Evolutionary conservation across 2,888 invertebrate genomes (phyloP).

Genomic region (Ennomos fuscantarius): DNA sequence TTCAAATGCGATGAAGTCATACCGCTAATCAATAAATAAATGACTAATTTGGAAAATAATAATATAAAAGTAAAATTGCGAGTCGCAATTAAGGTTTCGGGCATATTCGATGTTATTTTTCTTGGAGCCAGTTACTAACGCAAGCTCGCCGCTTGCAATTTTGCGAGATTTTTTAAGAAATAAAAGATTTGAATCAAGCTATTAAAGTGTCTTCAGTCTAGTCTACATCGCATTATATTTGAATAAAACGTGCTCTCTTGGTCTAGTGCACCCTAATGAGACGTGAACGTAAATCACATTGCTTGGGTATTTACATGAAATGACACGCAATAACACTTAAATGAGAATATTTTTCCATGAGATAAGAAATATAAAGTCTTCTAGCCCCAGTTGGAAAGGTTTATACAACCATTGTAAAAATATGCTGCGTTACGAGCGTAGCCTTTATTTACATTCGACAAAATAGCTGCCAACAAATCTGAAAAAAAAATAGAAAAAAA

Average conservation of each 20-base stretch:
- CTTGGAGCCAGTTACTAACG: too few relatives aligned
- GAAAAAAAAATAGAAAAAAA: too few relatives aligned
- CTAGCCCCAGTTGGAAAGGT: conserved; percentile 1
- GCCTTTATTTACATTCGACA: too few relatives aligned
- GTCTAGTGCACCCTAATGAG: conserved; percentile 39
- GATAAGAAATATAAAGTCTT: conserved; percentile 1
- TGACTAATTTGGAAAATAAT: too few relatives aligned
- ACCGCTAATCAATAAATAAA: too few relatives aligned
- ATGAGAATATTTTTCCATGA: neutral
- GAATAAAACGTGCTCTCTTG: conserved; percentile 33
- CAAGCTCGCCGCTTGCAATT: too few relatives aligned
- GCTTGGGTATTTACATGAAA: conserved; percentile 23
- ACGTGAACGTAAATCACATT: conserved; percentile 28
- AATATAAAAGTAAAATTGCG: too few relatives aligned
- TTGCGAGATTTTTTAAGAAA: neutral
- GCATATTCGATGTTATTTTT: too few relatives aligned
- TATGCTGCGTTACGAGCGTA: too few relatives aligned
- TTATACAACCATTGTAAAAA: neutral
- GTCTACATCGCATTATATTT: conserved; percentile 30
- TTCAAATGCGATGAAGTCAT: too few relatives aligned
- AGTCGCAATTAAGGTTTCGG: too few relatives aligned
- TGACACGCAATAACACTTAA: conserved; percentile 18
- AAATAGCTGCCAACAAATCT: too few relatives aligned
- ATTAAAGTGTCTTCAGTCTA: conserved; percentile 1
- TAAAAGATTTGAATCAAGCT: neutral